phyloP scores from a whole-genome alignment of 2,113 vertebrate species.

The Antennarius striatus region DNA sequence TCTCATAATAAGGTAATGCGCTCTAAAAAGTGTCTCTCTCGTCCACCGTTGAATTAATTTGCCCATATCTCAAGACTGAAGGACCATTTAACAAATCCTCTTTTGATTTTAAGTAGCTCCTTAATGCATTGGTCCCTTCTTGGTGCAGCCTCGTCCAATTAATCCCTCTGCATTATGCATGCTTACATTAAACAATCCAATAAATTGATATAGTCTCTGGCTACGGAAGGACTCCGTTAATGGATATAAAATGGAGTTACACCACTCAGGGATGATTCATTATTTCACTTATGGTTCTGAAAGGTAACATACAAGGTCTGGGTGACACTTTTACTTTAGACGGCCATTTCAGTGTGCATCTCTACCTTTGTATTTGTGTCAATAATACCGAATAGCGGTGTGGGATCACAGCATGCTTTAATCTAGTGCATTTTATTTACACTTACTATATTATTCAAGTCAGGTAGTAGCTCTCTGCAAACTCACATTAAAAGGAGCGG shows the following conservation, averaged over 20 bases:
- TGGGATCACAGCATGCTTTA: neutral
- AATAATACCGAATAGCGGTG: slow-evolving; percentile 8
- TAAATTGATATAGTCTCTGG: slow-evolving; percentile 78
- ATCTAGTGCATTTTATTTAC: too few relatives aligned
- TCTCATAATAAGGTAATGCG: slow-evolving; percentile 59
- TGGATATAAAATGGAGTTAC: slow-evolving; percentile 78
- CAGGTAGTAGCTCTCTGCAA: too few relatives aligned
- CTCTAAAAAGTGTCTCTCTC: slow-evolving; percentile 54
- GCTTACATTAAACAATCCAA: slow-evolving; percentile 82
- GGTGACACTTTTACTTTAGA: slow-evolving; percentile 38
- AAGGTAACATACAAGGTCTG: slow-evolving; percentile 56
- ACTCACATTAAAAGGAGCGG: too few relatives aligned
- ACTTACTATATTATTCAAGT: too few relatives aligned
- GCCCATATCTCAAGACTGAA: slow-evolving; percentile 70
- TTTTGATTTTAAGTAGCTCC: slow-evolving; percentile 74
- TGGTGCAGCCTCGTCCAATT: slow-evolving; percentile 77
- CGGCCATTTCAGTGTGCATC: slow-evolving; percentile 8
- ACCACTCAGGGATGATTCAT: slow-evolving; percentile 66
- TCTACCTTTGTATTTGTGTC: slow-evolving; percentile 19
- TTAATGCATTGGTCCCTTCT: slow-evolving; percentile 72
- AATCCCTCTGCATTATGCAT: slow-evolving; percentile 81
- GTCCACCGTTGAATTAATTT: slow-evolving; percentile 71
- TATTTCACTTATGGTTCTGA: slow-evolving; percentile 64
- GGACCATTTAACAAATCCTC: slow-evolving; percentile 76
- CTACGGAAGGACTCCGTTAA: slow-evolving; percentile 72